A percentile compares a stretch with the other conserved stretches of the same genome.
phyloP scores from a whole-genome alignment of 2,888 invertebrate genomes.

The Empis stercorea region DNA sequence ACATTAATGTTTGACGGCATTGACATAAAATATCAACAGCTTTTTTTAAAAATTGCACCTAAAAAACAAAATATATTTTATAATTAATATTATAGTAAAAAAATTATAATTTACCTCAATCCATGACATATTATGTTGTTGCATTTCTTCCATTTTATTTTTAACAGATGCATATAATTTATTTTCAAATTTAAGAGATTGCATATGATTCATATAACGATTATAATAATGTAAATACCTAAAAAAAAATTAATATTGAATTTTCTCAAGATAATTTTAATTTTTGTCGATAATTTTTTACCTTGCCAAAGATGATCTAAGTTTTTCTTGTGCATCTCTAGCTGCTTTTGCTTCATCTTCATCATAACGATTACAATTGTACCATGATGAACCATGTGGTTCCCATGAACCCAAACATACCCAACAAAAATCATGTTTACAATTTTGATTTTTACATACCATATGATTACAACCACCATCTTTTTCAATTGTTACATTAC shows the following conservation, averaged over 20 bases:
- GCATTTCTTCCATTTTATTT: conserved; percentile 99
- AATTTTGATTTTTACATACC: conserved; percentile 96
- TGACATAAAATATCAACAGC: conserved; percentile 94
- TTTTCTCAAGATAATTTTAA: background rate
- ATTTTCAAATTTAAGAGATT: conserved; percentile 93
- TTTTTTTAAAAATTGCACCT: conserved; percentile 95
- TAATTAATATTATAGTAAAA: background rate
- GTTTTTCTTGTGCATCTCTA: conserved; percentile 88
- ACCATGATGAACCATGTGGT: conserved; percentile 96
- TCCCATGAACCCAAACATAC: conserved; percentile 98
- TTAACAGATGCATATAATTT: conserved; percentile 93
- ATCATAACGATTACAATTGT: conserved; percentile 94
- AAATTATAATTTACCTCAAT: conserved; percentile 73
- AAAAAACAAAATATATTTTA: conserved; percentile 10
- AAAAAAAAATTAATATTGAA: conserved; percentile 6
- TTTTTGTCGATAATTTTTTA: conserved; percentile 55
- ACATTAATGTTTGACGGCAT: conserved; percentile 96
- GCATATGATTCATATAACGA: conserved; percentile 99
- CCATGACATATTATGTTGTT: conserved; percentile 99
- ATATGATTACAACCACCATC: conserved; percentile 99
- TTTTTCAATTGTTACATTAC: conserved; percentile 92
- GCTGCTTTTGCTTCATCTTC: conserved; percentile 95
- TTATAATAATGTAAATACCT: conserved; percentile 98
- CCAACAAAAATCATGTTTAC: conserved; percentile 98
- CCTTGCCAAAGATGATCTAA: conserved; percentile 85